These are phyloP conservation scores for Cosmorhoe ocellata DNA, from an alignment of 2,888 invertebrate species.

Conservation along the genomic window DNA sequence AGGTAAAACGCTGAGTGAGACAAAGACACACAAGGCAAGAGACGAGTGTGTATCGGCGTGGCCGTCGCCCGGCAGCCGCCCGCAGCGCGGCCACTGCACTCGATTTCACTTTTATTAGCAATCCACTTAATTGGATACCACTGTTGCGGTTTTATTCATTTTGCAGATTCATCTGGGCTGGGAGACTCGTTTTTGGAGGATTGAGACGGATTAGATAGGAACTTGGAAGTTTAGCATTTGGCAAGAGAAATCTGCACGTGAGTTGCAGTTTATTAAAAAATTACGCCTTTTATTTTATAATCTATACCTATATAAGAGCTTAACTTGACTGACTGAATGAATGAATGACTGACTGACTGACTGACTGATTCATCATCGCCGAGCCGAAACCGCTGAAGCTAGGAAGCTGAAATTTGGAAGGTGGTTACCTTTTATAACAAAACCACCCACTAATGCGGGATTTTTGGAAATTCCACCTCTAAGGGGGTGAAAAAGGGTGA, in stretches of 20 bases:
- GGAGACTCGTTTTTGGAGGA: slow-evolving; percentile 49
- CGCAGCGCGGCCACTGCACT: slow-evolving; percentile 74
- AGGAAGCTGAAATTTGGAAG: too few species aligned
- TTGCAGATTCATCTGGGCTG: slow-evolving; percentile 74
- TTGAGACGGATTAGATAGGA: slow-evolving; percentile 7
- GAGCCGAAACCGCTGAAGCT: too few species aligned
- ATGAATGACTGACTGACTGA: too few species aligned
- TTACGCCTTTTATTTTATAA: neutral
- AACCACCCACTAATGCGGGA: too few species aligned
- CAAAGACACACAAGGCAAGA: slow-evolving; percentile 19
- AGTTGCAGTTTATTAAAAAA: too few species aligned
- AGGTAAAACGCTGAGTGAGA: slow-evolving; percentile 6
- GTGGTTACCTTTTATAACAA: too few species aligned
- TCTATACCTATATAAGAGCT: too few species aligned
- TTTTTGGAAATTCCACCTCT: too few species aligned
- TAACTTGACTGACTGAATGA: too few species aligned
- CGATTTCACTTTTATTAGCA: slow-evolving; percentile 83
- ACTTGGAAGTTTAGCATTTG: neutral
- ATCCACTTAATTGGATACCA: slow-evolving; percentile 81
- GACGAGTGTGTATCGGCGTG: slow-evolving; percentile 21
- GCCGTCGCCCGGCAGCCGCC: slow-evolving; percentile 29
- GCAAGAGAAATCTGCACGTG: neutral
- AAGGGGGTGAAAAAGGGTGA: too few species aligned
- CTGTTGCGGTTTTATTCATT: slow-evolving; percentile 78
- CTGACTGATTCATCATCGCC: too few species aligned